phyloP scores from a whole-genome alignment of 2,113 vertebrate species.

The Romanogobio albipinnatus region DNA sequence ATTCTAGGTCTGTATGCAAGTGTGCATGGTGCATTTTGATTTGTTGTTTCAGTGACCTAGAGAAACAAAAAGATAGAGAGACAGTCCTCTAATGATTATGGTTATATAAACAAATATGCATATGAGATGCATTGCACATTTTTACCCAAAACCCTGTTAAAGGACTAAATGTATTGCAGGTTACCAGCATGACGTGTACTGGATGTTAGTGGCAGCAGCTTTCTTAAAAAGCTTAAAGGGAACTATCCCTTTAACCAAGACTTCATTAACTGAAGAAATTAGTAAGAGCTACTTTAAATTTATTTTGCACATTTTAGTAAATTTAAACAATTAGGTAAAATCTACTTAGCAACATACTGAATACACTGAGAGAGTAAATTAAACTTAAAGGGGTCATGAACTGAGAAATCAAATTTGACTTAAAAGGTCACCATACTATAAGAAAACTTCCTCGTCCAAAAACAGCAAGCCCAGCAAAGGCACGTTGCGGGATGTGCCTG shows the following conservation, averaged over 20 bases:
- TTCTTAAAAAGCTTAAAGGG: not conserved
- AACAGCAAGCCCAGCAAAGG: too few species aligned
- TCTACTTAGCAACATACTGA: too few species aligned
- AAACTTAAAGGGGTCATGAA: too few species aligned
- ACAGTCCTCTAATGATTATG: not conserved
- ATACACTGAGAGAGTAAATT: too few species aligned
- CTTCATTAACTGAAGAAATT: not conserved
- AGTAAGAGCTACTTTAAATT: not conserved
- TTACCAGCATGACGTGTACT: not conserved
- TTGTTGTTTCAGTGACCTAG: slow-evolving; percentile 36
- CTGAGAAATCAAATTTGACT: too few species aligned
- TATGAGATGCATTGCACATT: not conserved
- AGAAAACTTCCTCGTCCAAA: too few species aligned
- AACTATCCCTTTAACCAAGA: not conserved
- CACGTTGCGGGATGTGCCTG: too few species aligned
- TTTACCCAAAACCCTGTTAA: not conserved
- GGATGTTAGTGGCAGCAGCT: not conserved
- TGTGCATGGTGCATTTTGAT: not conserved
- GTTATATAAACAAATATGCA: slow-evolving; percentile 29
- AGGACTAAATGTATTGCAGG: not conserved
- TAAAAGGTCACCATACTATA: too few species aligned
- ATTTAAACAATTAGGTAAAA: not conserved
- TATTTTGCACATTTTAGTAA: not conserved
- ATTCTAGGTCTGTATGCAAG: not conserved
- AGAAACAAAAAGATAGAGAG: slow-evolving; percentile 1